Base-by-base conservation (phyloP, 2,113 vertebrate species). In the Cisticola juncidis region DNA sequence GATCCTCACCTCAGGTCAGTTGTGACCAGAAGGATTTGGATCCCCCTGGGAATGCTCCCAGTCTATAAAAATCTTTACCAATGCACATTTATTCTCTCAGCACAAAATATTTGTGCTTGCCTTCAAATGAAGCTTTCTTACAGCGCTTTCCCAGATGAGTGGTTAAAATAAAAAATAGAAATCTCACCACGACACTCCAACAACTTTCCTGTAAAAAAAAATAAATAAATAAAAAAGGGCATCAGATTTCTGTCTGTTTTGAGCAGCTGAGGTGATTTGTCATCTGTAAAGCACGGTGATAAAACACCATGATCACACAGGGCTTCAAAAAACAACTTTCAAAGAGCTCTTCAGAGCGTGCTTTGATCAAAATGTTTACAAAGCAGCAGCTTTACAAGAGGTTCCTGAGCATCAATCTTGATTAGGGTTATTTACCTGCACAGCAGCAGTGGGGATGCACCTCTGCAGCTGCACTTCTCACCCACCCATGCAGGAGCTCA, bases 361-460 rank as follows among this genome's bases (percentile, higher is more conserved):
- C 92, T 94, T 97, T 81, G 91, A 93, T 89, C 88, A 86, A 45
- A 78, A 60, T 35, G 51, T 88, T 94, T 91, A 78, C 83, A 86
- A 83, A 80, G 69, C 56, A 44, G 16, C 9, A 66, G 77, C 42
- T 94, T 58, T 23, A 35, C 36, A 11, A 60, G 47, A 70, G 70
- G 68, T 60, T 89, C 51, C 60, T 9, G 12, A 91, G 58, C 80
- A 95, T 89, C 91, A 81, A 71, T 81, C 86, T 89, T 84, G 65
- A 86, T 92, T 31, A 92, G 35, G 44, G 76, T 80, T 92, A 86
- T 88, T 92, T 74, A 84, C 77, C 76, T 38, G 7, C 71, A 7
- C 47, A 29, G 72, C 86, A 66, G 47, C 31, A 19, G 11, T 1
- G 22, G 53, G 31, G 44, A 51, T 7, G 9, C 5, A 58, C 72